These are phyloP conservation scores for Chrysomela aeneicollis DNA, from an alignment of 2,888 invertebrate species.

Conservation along the genomic window DNA sequence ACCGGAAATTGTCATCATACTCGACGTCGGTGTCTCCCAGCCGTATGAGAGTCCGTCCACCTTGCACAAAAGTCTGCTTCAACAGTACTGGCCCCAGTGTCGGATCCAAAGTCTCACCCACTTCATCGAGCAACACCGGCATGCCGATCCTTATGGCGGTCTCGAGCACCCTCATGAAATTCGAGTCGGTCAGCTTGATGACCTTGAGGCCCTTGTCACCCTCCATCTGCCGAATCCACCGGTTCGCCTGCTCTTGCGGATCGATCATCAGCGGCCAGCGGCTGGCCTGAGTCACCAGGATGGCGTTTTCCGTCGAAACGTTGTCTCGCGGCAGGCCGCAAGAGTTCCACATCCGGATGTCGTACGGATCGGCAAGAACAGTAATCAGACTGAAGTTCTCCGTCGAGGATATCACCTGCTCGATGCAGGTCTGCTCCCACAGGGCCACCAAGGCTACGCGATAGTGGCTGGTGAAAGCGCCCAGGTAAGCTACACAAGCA, in stretches of 20 bases:
- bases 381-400: constrained; percentile 73
- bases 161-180: constrained; percentile 81
- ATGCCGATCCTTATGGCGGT: constrained; percentile 83
- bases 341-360: constrained; percentile 89
- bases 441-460: constrained; percentile 70
- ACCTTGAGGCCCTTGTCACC: constrained; percentile 75
- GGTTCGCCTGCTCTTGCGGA: constrained; percentile 94
- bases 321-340: constrained; percentile 87
- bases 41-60: constrained; percentile 82
- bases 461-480: constrained; percentile 83
- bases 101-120: constrained; percentile 88
- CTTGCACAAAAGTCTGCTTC: constrained; percentile 80
- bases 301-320: constrained; percentile 91
- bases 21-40: constrained; percentile 91
- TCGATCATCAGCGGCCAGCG: constrained; percentile 94
- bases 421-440: constrained; percentile 75
- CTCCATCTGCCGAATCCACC: constrained; percentile 93
- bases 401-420: constrained; percentile 76
- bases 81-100: constrained; percentile 83
- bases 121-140: constrained; percentile 87
- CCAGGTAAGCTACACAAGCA: constrained; percentile 89
- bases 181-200: constrained; percentile 79
- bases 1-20: constrained; percentile 83
- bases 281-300: constrained; percentile 83
- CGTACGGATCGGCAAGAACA: constrained; percentile 83